A percentile compares a stretch with the other conserved stretches of the same genome.
phyloP scores from a whole-genome alignment of 2,888 invertebrate species.

The Galeopsomyia nigrocyanea region DNA sequence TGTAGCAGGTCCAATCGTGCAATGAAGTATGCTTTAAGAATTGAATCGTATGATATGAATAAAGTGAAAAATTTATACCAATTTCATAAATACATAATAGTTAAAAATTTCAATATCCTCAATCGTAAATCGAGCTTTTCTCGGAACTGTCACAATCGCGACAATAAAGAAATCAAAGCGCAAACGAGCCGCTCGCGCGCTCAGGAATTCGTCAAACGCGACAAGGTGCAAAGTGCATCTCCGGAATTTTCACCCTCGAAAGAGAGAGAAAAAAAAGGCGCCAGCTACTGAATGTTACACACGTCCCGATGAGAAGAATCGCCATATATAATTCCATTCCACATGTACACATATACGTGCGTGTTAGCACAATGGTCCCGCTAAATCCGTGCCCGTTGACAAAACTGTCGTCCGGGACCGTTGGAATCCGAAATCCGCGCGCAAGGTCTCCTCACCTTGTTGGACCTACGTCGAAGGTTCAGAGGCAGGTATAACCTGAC shows the following conservation, averaged over 20 bases:
- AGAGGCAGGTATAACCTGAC: constrained; percentile 12
- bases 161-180: constrained; percentile 3
- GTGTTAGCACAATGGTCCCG: constrained; percentile 1
- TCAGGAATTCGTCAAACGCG: neutral
- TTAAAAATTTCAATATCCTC: no score
- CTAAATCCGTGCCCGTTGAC: constrained; percentile 20
- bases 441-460: constrained; percentile 9
- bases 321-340: neutral
- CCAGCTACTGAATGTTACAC: neutral
- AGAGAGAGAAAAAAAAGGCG: constrained; percentile 18
- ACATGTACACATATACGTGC: neutral
- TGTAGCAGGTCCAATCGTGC: no score
- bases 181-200: constrained; percentile 2
- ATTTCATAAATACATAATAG: no score
- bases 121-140: constrained; percentile 4
- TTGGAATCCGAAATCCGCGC: constrained; percentile 12
- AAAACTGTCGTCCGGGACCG: constrained; percentile 16
- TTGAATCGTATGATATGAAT: no score
- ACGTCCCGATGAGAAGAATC: neutral
- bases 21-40: no score
- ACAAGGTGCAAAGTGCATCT: constrained; percentile 30
- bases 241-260: constrained; percentile 29
- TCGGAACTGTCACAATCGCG: constrained; percentile 18
- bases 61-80: no score
- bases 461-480: constrained; percentile 9